A percentile compares a stretch with the other conserved stretches of the same genome.
These are phyloP conservation scores for Rhynchonycteris naso DNA, from an alignment of 2,797 vertebrate genomes.

Conservation along the genomic window DNA sequence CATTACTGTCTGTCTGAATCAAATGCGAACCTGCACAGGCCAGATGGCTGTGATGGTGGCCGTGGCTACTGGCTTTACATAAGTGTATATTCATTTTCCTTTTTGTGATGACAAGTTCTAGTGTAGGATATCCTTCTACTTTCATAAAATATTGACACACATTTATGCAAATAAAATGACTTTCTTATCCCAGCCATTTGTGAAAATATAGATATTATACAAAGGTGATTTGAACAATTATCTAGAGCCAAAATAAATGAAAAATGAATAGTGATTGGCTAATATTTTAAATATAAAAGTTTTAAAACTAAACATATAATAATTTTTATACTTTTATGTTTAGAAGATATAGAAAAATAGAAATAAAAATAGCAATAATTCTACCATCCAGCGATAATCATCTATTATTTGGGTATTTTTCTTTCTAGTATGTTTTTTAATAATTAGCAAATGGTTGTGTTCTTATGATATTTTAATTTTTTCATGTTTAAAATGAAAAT, in stretches of 20 bases:
- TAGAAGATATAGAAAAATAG: background rate
- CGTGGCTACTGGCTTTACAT: no score
- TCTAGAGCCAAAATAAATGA: background rate
- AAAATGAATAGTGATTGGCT: slow-evolving; percentile 10
- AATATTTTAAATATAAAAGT: background rate
- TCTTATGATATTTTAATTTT: slow-evolving; percentile 14
- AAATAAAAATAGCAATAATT: background rate
- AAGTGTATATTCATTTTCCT: background rate
- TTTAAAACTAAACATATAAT: background rate
- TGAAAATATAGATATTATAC: background rate
- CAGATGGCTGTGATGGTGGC: no score
- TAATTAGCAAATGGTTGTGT: background rate
- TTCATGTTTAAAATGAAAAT: background rate
- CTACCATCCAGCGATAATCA: background rate
- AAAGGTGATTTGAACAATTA: slow-evolving; percentile 40
- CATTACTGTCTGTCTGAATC: no score
- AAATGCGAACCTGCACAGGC: no score
- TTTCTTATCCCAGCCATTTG: background rate
- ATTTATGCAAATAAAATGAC: slow-evolving; percentile 12
- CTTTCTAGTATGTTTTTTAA: slow-evolving; percentile 1
- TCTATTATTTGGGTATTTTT: background rate
- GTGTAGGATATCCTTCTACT: background rate
- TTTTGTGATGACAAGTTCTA: background rate
- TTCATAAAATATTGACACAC: background rate
- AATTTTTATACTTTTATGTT: no score